phyloP scores from a whole-genome alignment of 2,888 invertebrate species.

The Trileptium ribeirensis region DNA sequence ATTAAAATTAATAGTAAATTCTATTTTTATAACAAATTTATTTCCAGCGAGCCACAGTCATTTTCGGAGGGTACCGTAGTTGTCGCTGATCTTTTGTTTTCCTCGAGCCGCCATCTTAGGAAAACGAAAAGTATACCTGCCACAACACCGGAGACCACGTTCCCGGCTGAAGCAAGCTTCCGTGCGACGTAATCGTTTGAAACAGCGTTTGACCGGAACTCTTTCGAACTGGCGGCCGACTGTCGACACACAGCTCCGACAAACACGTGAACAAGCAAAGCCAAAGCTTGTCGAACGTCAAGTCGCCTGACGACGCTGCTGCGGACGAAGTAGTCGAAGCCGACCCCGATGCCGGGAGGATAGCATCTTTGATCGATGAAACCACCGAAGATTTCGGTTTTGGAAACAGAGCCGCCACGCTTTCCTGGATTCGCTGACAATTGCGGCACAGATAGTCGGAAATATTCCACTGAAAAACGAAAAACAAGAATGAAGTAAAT shows the following conservation, averaged over 20 bases:
- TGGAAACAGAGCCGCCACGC: not conserved
- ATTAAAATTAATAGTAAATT: no score
- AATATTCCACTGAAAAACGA: conserved; percentile 88
- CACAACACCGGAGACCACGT: conserved; percentile 91
- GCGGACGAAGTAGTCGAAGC: not conserved
- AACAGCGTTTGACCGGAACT: conserved; percentile 95
- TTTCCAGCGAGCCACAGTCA: no score
- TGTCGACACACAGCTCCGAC: conserved; percentile 74
- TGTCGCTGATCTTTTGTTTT: no score
- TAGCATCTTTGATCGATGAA: not conserved
- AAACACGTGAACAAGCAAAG: conserved; percentile 52
- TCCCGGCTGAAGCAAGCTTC: conserved; percentile 71
- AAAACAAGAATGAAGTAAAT: no score
- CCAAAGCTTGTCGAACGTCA: conserved; percentile 43
- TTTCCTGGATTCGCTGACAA: conserved; percentile 56
- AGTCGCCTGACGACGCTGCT: no score
- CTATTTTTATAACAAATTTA: no score
- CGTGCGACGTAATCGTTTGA: conserved; percentile 92
- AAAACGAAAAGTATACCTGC: no score
- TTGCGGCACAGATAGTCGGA: conserved; percentile 91
- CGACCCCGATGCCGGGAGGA: not conserved
- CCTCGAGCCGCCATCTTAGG: no score
- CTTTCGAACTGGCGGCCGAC: conserved; percentile 79
- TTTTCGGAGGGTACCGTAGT: no score
- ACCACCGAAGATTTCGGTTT: conserved; percentile 56